Base-by-base conservation (phyloP, 2,888 invertebrate genomes). In the Pammene aurita region DNA sequence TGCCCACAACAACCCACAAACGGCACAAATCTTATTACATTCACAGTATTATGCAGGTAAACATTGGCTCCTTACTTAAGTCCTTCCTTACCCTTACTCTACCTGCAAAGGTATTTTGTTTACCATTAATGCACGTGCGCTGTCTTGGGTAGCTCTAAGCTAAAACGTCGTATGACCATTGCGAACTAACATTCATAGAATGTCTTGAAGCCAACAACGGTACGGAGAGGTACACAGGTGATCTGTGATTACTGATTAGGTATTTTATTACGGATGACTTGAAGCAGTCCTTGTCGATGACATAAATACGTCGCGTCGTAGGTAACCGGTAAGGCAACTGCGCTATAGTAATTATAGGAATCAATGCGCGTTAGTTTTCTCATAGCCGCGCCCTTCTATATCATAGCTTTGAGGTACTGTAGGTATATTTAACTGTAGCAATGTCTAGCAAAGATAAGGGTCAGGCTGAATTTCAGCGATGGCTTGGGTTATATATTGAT, bases 221-320 rank as follows among this genome's bases (percentile, higher is more conserved):
- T 10, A 26, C 26, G 26, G 26, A 26, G 26, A 26, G 18, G 18
- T n/a, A 60, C 34, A 52, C 52, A 38, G 54, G 60, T 46, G 58
- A 54, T 46, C 60, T 54, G 58, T 52, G 66, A 62, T 63, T 63
- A 63, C 26, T 54, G 63, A 54, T 57, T 68, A 63, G 34, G 50
- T 58, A 57, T 58, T 56, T 63, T 57, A 61, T 67, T 67, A 52
- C 57, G 14, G 57, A 57, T 63, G 55, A 56, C 57, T 52, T 13
- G 63, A 11, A 16, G 60, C 16, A 18, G 62, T 68, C 68, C 68
- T 68, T 68, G 63, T 38, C 16, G 41, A 57, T 63, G 63, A 63
- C 52, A 57, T 68, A 63, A 63, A 57, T 63, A 61, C 14, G 4
- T 5, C 14, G 4, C 0, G 13, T 10, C 6, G 1, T 10, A n/a